These are phyloP conservation scores for Tragulus kanchil DNA, from an alignment of 2,113 vertebrate genomes.

Conservation along the genomic window DNA sequence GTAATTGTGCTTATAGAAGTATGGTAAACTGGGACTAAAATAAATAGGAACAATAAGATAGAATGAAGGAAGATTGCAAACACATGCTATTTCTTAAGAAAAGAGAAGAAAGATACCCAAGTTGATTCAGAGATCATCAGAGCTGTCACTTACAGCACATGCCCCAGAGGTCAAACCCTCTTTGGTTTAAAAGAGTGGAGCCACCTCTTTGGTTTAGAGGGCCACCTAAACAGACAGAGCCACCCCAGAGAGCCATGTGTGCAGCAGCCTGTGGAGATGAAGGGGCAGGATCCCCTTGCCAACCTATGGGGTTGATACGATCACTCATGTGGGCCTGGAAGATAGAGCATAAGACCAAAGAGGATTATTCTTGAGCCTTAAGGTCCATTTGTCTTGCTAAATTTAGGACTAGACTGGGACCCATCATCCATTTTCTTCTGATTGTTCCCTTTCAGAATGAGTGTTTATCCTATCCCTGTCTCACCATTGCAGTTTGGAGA, in stretches of 20 bases:
- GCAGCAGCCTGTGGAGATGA: not conserved
- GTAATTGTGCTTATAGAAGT: not conserved
- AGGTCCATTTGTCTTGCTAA: not conserved
- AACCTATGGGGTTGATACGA: not conserved
- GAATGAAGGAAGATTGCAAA: not conserved
- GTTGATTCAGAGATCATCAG: not conserved
- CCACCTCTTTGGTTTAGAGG: not conserved
- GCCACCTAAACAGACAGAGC: not conserved
- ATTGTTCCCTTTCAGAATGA: not conserved
- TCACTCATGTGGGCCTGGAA: not conserved
- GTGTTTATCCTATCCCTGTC: not conserved
- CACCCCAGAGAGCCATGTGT: not conserved
- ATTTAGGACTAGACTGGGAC: not conserved
- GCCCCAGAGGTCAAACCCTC: no score
- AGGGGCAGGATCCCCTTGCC: not conserved
- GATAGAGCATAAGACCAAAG: not conserved
- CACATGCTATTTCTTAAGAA: not conserved
- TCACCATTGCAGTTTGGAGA: not conserved
- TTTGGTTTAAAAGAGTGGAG: not conserved
- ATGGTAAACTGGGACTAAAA: not conserved
- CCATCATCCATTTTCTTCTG: not conserved
- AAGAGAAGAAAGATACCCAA: not conserved
- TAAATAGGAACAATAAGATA: not conserved
- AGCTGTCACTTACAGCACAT: not conserved
- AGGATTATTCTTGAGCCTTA: not conserved